These are phyloP conservation scores for Arrhamphus sclerolepis DNA, from an alignment of 2,797 vertebrate genomes.

Conservation along the genomic window DNA sequence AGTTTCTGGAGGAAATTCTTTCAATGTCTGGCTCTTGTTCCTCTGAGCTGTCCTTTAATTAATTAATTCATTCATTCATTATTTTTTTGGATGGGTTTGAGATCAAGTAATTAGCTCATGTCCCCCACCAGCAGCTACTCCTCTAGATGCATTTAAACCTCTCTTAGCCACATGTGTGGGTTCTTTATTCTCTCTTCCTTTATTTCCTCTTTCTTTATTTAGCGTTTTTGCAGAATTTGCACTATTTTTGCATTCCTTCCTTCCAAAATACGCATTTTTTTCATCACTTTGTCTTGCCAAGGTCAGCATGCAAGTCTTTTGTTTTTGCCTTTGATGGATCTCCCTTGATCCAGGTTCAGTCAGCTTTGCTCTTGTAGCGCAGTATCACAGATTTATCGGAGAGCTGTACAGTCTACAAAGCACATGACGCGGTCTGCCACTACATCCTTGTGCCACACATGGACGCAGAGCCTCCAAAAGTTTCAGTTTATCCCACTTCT, in stretches of 20 bases:
- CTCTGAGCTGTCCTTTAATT: background rate
- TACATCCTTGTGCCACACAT: background rate
- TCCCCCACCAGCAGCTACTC: background rate
- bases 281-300: constrained; percentile 2
- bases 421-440: background rate
- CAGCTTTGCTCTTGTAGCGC: too few relatives aligned
- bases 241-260: constrained; percentile 6
- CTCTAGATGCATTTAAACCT: too few relatives aligned
- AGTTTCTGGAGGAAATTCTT: constrained; percentile 15
- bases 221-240: background rate
- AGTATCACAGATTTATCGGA: too few relatives aligned
- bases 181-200: background rate
- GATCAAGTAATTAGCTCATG: constrained; percentile 10
- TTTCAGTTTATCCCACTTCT: too few relatives aligned
- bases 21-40: background rate
- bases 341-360: background rate
- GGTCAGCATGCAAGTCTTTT: background rate
- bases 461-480: background rate
- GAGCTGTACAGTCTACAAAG: background rate
- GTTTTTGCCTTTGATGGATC: background rate
- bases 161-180: too few relatives aligned
- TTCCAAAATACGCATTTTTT: constrained; percentile 3
- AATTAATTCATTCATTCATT: background rate
- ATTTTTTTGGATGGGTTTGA: constrained; percentile 9
- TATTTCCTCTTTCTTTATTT: constrained; percentile 21